phyloP scores from a whole-genome alignment of 2,797 vertebrate genomes.

The Limnodromus scolopaceus region DNA sequence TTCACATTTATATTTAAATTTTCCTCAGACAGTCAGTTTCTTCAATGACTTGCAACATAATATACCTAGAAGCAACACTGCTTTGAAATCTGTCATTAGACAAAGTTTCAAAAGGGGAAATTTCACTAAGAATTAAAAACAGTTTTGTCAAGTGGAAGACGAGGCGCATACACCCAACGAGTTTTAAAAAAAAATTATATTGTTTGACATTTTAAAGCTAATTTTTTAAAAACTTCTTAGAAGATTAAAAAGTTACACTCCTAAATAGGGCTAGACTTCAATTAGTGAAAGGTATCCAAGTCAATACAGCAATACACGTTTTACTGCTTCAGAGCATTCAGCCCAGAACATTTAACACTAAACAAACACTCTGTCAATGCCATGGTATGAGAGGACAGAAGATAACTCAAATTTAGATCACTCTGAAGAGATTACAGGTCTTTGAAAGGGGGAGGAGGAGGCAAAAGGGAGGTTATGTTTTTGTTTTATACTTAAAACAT shows the following conservation, averaged over 20 bases:
- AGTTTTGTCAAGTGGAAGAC: not conserved
- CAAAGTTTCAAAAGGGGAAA: not conserved
- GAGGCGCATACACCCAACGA: not conserved
- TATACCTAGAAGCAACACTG: not conserved
- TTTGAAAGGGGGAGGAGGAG: not conserved
- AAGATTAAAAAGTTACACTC: not conserved
- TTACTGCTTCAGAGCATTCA: not conserved
- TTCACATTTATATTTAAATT: not conserved
- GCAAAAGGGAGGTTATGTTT: constrained; percentile 59
- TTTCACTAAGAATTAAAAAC: not conserved
- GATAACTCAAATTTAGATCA: constrained; percentile 45
- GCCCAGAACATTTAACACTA: constrained; percentile 16
- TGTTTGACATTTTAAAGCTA: not conserved
- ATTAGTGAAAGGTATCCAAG: not conserved
- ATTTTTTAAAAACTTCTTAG: not conserved
- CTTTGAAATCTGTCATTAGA: not conserved
- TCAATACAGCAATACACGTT: not conserved
- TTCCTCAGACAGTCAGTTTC: not conserved
- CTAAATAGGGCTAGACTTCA: not conserved
- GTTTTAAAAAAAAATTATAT: not conserved
- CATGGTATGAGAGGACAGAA: not conserved
- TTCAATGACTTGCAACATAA: not conserved
- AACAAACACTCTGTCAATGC: constrained; percentile 4
- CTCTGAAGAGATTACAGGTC: constrained; percentile 40
- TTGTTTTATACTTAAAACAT: constrained; percentile 65